Conservation (phyloP, 2,888 invertebrate genomes). For the Torymus texanus region DNA sequence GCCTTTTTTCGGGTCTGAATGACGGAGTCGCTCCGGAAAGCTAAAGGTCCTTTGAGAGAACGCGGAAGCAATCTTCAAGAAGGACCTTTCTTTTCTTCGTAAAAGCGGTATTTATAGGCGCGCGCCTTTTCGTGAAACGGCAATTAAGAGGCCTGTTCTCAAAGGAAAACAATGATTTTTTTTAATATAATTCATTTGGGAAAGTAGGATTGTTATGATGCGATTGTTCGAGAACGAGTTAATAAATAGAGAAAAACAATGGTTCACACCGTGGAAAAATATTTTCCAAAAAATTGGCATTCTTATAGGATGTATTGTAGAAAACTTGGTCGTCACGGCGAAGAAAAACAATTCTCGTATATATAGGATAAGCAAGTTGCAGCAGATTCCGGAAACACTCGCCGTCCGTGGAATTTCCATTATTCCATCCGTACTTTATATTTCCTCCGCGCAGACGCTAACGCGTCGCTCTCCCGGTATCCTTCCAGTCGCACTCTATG, state of each 20-base stretch:
- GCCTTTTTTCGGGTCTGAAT: background rate
- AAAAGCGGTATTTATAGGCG: too few species aligned
- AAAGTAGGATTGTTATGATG: too few species aligned
- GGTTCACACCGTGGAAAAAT: too few species aligned
- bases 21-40: background rate
- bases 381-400: constrained; percentile 19
- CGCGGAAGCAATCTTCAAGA: background rate
- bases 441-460: constrained; percentile 23
- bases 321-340: too few species aligned
- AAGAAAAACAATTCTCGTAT: background rate
- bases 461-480: background rate
- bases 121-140: too few species aligned
- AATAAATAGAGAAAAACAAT: too few species aligned
- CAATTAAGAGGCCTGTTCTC: too few species aligned
- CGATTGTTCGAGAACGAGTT: too few species aligned
- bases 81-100: background rate
- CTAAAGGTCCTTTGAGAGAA: background rate
- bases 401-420: constrained; percentile 19
- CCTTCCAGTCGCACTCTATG: constrained; percentile 7
- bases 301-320: too few species aligned
- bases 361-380: constrained; percentile 1
- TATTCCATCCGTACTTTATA: constrained; percentile 35
- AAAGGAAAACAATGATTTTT: too few species aligned
- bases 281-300: too few species aligned
- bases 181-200: too few species aligned